Base-by-base conservation (phyloP, 2,797 vertebrate species). In the Thamnophis elegans region DNA sequence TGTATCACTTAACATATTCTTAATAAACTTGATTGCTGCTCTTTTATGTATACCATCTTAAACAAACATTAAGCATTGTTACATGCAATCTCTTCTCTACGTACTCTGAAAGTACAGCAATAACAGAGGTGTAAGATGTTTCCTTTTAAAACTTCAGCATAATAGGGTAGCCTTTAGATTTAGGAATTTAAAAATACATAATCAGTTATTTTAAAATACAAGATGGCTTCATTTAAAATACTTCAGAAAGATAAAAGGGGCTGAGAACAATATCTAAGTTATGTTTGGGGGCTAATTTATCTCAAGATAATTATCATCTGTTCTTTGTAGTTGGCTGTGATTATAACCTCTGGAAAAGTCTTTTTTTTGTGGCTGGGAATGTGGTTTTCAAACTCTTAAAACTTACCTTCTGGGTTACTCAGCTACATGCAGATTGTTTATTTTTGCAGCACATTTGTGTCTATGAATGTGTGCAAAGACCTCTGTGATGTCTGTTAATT, bases 21-120 rank as follows among this genome's bases (percentile, higher is more conserved):
- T 47, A 22, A 82, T 82, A 82, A 82, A 92, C 73, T 91, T 95
- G 62, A 94, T 42, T 59, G 87, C 92, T 94, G 58, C 36, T 78
- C 36, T 26, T 93, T 51, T 93, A 28, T 95, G 10, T 59, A 87
- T 13, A 68, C 14, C 73, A 87, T 42, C 90, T 91, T 1, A 12
- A 42, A 26, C 36, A 89, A 36, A 90, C 22, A 9, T 91, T 32
- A 86, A 56, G 32, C 47, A 92, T 55, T 47, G 22, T 85, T 82
- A 36, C 68, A 73, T 73, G 68, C 32, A 3, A 73, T 18, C 68
- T 18, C 42, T 42, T 36, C n/a, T 10, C 42, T 82, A 28, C 1
- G 26, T 13, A 7, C 20, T 94, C 91, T 47, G 65, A 2, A 89
- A 90, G 85, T 90, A 65, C 62, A 94, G 25, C 58, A 91, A 89